Evolutionary conservation across 2,888 invertebrate genomes (phyloP).

Genomic region (Trachelus iudaicus): DNA sequence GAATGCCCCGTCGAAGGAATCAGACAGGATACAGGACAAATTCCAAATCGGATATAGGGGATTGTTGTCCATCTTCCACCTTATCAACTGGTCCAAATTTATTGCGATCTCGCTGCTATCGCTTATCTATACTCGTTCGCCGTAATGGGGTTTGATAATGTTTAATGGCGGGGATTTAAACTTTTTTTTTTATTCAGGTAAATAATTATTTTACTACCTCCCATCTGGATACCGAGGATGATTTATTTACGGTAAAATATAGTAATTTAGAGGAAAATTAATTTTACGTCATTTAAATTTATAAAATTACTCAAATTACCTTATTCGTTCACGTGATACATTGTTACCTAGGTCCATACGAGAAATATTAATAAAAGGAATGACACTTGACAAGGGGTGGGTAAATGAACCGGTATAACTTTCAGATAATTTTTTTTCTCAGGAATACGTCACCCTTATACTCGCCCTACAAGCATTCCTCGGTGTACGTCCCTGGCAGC

Average conservation of each 20-base stretch:
- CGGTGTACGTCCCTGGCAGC: background rate
- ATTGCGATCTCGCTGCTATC: background rate
- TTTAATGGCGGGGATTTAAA: background rate
- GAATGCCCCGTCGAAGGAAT: background rate
- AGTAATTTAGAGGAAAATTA: background rate
- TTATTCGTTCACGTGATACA: background rate
- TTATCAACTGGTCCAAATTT: background rate
- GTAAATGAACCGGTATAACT: background rate
- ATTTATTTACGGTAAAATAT: background rate
- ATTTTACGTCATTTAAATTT: background rate
- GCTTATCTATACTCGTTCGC: background rate
- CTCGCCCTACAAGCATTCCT: background rate
- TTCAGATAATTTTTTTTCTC: background rate
- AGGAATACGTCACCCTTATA: background rate
- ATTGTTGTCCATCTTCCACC: background rate
- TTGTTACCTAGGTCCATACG: background rate
- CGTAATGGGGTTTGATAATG: background rate
- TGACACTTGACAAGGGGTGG: background rate
- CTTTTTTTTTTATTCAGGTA: background rate
- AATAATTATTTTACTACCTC: background rate
- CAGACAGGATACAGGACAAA: background rate
- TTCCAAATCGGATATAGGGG: background rate
- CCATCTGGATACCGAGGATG: background rate
- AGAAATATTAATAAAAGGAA: background rate
- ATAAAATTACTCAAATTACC: background rate